Evolutionary conservation across 2,797 vertebrate genomes (phyloP), one percentile per base, ranked within the genome.

Genomic region (Hippoglossus hippoglossus): DNA sequence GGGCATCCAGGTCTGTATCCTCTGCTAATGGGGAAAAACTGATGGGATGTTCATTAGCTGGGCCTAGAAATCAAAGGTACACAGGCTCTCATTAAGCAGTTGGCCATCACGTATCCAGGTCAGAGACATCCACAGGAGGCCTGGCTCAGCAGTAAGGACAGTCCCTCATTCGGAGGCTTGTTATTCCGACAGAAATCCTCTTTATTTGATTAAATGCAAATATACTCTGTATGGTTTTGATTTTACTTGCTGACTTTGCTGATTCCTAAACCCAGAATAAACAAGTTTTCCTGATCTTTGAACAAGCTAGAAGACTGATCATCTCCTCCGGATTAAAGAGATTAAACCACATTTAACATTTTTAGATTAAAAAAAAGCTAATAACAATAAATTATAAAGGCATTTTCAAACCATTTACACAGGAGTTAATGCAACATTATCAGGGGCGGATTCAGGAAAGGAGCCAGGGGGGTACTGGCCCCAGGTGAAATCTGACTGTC

Each of bases 31-130:
- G 73, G 81, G 59, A 53, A 82, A 85, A 84, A 83, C 77, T 78
- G 80, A 86, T 83, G 86, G 46, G 69, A 73, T 83, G 81, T 85
- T 92, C 84, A 91, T 89, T 87, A 91, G 83, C 41, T 59, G 13
- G 57, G 58, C 47, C 69, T 25, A 25, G 52, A 85, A 87, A 90
- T 91, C 87, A 85, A 88, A 90, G 87, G 77, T 83, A 87, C 58
- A 85, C 64, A 55, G 78, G 22, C 64, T 64, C 73, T 88, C 87
- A 89, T 91, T 91, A 89, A 83, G 63, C 80, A 81, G 77, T 73
- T 86, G 86, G 77, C 87, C 89, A 84, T 91, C 92, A 89, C 3
- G 3, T 58, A 53, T 81, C 68, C 69, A 12, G 62, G 60, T 74
- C 71, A 56, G 75, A 75, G 53, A 36, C 69, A 57, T 53, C 73